These are phyloP conservation scores for Drosophila siamana DNA, from an alignment of 2,888 invertebrate species.

Conservation along the genomic window DNA sequence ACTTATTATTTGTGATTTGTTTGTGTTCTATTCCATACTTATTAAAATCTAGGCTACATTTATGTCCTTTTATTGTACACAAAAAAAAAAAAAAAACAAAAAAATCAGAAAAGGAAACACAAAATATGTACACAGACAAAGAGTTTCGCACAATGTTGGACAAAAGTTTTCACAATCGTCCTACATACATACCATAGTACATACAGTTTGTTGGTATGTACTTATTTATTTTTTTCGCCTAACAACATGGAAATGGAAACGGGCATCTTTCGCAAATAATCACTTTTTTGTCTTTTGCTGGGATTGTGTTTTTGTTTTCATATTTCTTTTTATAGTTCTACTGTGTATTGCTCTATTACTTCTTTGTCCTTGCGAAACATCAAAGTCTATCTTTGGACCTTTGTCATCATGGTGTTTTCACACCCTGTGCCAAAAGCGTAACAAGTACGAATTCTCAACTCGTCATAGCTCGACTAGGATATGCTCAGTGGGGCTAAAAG, in stretches of 20 bases:
- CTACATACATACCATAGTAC: not conserved
- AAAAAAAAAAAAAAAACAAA: conserved; percentile 8
- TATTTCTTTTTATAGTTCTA: conserved; percentile 60
- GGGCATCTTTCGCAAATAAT: conserved; percentile 50
- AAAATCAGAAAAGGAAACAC: conserved; percentile 19
- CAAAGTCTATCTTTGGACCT: conserved; percentile 66
- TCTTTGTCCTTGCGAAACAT: conserved; percentile 73
- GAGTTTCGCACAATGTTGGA: conserved; percentile 33
- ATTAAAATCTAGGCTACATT: conserved; percentile 58
- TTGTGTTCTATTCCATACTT: conserved; percentile 22
- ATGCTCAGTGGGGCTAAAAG: not conserved
- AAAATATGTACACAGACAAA: conserved; percentile 38
- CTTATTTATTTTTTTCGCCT: conserved; percentile 20
- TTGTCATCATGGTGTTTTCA: conserved; percentile 65
- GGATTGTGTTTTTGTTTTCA: conserved; percentile 64
- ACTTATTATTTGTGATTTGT: conserved; percentile 9
- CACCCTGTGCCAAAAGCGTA: conserved; percentile 30
- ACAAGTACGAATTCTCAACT: conserved; percentile 21
- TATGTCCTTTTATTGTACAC: conserved; percentile 26
- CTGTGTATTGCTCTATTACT: conserved; percentile 50
- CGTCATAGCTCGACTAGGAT: not conserved
- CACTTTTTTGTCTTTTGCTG: conserved; percentile 62
- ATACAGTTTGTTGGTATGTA: conserved; percentile 9
- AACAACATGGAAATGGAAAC: conserved; percentile 44
- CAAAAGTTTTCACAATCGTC: conserved; percentile 24